Conservation (phyloP, 2,888 invertebrate genomes). For the Pteria penguin region DNA sequence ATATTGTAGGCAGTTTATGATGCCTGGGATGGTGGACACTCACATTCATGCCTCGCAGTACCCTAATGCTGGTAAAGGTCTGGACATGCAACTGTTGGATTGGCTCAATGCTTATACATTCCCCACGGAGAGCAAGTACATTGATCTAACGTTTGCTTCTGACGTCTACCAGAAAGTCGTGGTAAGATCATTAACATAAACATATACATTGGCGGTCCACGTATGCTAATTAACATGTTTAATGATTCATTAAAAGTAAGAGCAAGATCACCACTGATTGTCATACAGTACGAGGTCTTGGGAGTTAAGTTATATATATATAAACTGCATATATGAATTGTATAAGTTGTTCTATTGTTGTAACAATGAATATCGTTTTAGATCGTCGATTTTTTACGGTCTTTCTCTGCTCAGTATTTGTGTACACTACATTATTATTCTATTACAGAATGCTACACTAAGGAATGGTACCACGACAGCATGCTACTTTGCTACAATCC, state of each 20-base stretch:
- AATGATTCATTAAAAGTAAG: too few species aligned
- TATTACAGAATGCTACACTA: slow-evolving; percentile 88
- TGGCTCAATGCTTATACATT: slow-evolving; percentile 94
- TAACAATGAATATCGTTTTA: too few species aligned
- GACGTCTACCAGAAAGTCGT: slow-evolving; percentile 88
- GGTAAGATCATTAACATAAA: slow-evolving; percentile 81
- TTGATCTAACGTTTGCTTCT: slow-evolving; percentile 85
- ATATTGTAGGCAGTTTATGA: slow-evolving; percentile 83
- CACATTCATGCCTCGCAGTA: slow-evolving; percentile 95
- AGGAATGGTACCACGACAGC: slow-evolving; percentile 92
- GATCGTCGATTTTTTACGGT: too few species aligned
- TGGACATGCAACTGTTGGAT: slow-evolving; percentile 89
- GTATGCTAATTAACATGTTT: too few species aligned
- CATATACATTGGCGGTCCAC: background rate
- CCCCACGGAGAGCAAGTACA: slow-evolving; percentile 88
- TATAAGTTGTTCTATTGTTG: too few species aligned
- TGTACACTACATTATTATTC: too few species aligned
- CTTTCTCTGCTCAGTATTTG: too few species aligned
- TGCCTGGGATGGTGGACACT: slow-evolving; percentile 93
- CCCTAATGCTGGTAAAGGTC: slow-evolving; percentile 90
- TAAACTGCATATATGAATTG: too few species aligned
- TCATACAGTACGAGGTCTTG: background rate
- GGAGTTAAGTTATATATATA: too few species aligned
- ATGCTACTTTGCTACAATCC: slow-evolving; percentile 91
- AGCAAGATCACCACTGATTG: too few species aligned